A percentile compares a stretch with the other conserved stretches of the same genome.
These are phyloP conservation scores for Andrena praecox DNA, from an alignment of 2,888 invertebrate genomes.

Conservation along the genomic window DNA sequence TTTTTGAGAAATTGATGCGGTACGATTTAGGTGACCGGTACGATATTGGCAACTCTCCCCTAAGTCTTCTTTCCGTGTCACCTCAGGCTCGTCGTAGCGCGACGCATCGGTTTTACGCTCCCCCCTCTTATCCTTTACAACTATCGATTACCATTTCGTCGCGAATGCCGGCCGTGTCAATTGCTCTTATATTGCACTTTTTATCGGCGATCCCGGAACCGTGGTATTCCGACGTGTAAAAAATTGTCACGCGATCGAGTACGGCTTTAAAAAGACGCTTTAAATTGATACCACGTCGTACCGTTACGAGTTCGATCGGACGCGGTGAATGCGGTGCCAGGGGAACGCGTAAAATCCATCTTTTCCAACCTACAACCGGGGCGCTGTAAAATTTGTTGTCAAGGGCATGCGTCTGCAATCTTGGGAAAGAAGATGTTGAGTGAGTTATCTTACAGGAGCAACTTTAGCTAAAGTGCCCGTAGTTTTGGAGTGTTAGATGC, in stretches of 20 bases:
- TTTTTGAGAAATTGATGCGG: too few relatives aligned
- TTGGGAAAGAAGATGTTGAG: too few relatives aligned
- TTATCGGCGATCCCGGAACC: constrained; percentile 23
- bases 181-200: constrained; percentile 31
- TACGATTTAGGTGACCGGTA: too few relatives aligned
- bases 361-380: too few relatives aligned
- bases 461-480: too few relatives aligned
- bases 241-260: constrained; percentile 3
- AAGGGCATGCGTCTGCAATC: too few relatives aligned
- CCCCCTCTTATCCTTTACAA: constrained; percentile 27
- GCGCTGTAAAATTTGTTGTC: too few relatives aligned
- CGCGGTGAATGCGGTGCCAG: too few relatives aligned
- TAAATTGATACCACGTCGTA: not conserved
- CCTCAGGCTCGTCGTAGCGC: constrained; percentile 12
- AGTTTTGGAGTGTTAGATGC: too few relatives aligned
- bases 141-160: constrained; percentile 53
- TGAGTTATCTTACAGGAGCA: too few relatives aligned
- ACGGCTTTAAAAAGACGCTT: not conserved
- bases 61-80: constrained; percentile 1
- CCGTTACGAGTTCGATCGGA: not conserved
- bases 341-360: too few relatives aligned
- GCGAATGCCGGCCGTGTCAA: constrained; percentile 15
- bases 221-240: not conserved
- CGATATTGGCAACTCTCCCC: too few relatives aligned
- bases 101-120: constrained; percentile 28